Percentiles rank a stretch among this genome's conserved stretches.
Conservation (phyloP, 1,140 invertebrate species). For the Anadara kagoshimensis region DNA sequence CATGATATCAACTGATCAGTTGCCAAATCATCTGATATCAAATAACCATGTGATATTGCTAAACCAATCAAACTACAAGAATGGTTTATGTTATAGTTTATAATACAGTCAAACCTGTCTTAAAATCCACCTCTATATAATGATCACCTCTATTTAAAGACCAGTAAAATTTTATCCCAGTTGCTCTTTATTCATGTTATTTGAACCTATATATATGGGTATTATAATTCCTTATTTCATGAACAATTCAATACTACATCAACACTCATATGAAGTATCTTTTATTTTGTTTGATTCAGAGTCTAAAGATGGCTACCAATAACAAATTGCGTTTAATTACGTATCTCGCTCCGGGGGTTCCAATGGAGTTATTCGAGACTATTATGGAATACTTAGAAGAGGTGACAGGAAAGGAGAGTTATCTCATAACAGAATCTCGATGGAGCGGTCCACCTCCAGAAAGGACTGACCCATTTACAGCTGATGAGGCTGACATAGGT, state of each 20-base stretch:
- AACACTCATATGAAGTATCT: neutral
- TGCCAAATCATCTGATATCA: no score
- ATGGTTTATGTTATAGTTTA: no score
- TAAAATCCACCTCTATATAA: no score
- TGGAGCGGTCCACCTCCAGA: slow-evolving; percentile 73
- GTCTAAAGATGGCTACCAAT: neutral
- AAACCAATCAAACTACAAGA: no score
- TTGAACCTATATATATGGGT: no score
- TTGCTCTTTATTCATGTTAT: no score
- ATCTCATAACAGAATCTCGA: slow-evolving; percentile 78
- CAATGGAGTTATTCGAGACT: slow-evolving; percentile 78
- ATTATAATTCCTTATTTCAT: neutral
- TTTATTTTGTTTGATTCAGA: neutral
- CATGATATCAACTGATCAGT: no score
- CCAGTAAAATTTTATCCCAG: no score
- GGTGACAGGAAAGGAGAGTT: slow-evolving; percentile 74
- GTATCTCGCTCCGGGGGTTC: slow-evolving; percentile 79
- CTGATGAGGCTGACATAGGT: slow-evolving; percentile 78
- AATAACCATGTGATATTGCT: no score
- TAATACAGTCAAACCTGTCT: no score
- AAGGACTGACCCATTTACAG: slow-evolving; percentile 77
- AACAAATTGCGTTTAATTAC: slow-evolving; percentile 69
- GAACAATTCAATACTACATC: neutral
- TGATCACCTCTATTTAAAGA: no score
- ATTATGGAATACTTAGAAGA: slow-evolving; percentile 77